These are phyloP conservation scores for Noctua janthina DNA, from an alignment of 2,888 invertebrate genomes.

Conservation along the genomic window DNA sequence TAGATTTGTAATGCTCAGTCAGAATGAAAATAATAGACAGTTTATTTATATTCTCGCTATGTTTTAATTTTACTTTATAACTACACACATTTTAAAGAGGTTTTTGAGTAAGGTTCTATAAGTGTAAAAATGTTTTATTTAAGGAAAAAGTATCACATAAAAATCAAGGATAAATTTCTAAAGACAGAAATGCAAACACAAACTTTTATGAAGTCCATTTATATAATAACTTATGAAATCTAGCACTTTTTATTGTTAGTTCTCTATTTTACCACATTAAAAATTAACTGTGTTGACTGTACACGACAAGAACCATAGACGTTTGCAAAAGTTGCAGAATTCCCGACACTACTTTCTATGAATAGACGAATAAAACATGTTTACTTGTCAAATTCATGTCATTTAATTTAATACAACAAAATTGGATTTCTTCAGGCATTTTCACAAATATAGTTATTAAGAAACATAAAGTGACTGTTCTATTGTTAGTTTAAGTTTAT, in stretches of 20 bases:
- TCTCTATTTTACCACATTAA: background rate
- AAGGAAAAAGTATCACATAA: background rate
- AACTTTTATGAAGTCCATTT: background rate
- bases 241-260: background rate
- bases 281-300: background rate
- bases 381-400: slow-evolving; percentile 45
- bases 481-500: slow-evolving; percentile 35
- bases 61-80: no score
- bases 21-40: background rate
- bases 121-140: background rate
- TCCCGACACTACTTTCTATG: background rate
- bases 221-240: background rate
- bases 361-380: slow-evolving; percentile 54
- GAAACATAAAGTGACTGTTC: slow-evolving; percentile 1
- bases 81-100: no score
- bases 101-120: no score
- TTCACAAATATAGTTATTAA: background rate
- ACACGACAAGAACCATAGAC: slow-evolving; percentile 9
- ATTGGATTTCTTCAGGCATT: background rate
- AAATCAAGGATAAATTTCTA: background rate
- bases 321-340: slow-evolving; percentile 3
- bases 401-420: background rate
- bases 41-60: background rate
- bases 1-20: background rate
- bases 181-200: background rate